These are phyloP conservation scores for Axis porcinus DNA, from an alignment of 2,113 vertebrate species.

Conservation along the genomic window DNA sequence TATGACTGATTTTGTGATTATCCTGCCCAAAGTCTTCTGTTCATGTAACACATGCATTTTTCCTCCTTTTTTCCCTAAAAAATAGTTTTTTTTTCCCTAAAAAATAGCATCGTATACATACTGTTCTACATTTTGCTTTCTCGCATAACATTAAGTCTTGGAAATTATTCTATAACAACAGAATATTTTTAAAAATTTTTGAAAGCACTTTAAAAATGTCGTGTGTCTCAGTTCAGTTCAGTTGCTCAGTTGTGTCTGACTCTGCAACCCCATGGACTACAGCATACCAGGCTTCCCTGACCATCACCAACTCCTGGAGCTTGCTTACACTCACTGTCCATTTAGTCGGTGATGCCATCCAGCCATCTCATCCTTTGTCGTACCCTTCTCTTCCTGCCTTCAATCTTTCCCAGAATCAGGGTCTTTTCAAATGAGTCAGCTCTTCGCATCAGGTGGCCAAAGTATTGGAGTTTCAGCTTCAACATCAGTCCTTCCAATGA, in stretches of 20 bases:
- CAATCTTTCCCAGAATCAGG: background rate
- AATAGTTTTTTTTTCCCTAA: background rate
- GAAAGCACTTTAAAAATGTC: background rate
- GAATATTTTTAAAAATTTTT: conserved; percentile 1
- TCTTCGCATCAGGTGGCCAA: background rate
- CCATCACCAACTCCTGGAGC: background rate
- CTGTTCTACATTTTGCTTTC: conserved; percentile 1
- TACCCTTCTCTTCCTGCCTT: background rate
- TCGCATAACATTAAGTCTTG: background rate
- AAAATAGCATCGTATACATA: background rate
- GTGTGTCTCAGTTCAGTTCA: background rate
- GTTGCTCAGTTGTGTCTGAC: background rate
- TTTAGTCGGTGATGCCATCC: background rate
- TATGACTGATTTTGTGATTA: conserved; percentile 10
- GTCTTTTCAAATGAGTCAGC: background rate
- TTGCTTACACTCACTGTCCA: background rate
- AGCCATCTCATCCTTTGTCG: background rate
- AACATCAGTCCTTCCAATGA: background rate
- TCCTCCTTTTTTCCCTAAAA: background rate
- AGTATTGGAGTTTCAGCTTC: background rate
- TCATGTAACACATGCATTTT: background rate
- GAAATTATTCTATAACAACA: background rate
- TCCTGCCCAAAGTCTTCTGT: background rate
- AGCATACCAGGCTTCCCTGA: background rate
- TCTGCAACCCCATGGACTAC: background rate